Evolutionary conservation across 2,888 invertebrate species (phyloP), one percentile per base, ranked within the genome.

Genomic region (Colostygia pectinataria): DNA sequence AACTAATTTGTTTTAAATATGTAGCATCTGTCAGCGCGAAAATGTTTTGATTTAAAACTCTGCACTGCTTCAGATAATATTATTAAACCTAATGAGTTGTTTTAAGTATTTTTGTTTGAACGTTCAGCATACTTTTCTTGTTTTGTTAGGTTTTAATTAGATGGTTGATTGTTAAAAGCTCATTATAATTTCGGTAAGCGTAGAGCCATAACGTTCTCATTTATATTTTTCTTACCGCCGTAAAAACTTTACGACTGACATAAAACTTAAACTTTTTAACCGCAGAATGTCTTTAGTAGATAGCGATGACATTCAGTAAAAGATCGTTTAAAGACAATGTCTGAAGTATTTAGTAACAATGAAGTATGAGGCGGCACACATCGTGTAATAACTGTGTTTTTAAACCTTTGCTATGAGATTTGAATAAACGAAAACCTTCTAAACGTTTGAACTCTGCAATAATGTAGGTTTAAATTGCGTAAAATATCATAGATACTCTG

Each of bases 1-100:
- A 59, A 64, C 63, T 59, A 66, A 72, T 69, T 69, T 64, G 63
- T 59, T 65, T 63, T 60, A 61, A 66, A 68, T 63, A n/a, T n/a
- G n/a, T n/a, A 56, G 44, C 24, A 15, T 41, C 59, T 61, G 64
- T 59, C 63, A 60, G 59, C 53, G 53, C 49, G 50, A 46, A 44
- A 57, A 53, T 61, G 53, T 58, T 66, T 67, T 65, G 63, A 65
- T 65, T 65, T 59, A 61, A 55, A n/a, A n/a, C n/a, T 20, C 18
- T 4, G 2, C 18, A 2, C 1, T 20, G 20, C 2, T 20, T 20
- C 4, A 4, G 2, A 6, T 4, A 6, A 20, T 6, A 4, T 20
- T 20, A 20, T 4, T 20, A 20, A 20, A 20, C 6, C 20, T 20
- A 32, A 39, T 39, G 33, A 28, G 27, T 40, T 39, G 5, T 10